Conservation (phyloP, 2,888 invertebrate species). For the Metallyticus violacea region DNA sequence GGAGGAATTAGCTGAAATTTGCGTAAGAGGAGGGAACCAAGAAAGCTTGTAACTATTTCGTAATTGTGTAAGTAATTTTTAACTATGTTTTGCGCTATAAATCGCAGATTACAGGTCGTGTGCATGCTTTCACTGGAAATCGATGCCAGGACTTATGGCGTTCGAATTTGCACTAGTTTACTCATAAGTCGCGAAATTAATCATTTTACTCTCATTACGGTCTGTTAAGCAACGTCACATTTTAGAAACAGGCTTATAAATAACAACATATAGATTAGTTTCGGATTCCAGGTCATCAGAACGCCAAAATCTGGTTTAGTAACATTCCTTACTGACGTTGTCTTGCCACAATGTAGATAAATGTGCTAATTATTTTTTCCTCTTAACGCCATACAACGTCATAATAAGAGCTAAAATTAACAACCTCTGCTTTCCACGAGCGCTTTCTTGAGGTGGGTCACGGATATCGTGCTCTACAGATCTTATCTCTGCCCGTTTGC, state of each 20-base stretch:
- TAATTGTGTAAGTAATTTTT: no score
- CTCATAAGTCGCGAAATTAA: background rate
- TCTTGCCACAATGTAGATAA: background rate
- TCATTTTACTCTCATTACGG: background rate
- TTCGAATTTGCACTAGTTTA: background rate
- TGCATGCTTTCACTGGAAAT: background rate
- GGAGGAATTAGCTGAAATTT: no score
- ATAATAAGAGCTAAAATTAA: background rate
- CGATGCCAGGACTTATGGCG: background rate
- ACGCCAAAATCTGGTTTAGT: background rate
- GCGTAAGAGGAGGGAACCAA: no score
- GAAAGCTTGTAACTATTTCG: no score
- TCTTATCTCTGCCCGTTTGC: background rate
- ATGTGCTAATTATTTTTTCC: background rate
- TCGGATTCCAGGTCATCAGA: background rate
- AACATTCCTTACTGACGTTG: background rate
- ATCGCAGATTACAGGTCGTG: no score
- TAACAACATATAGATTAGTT: background rate
- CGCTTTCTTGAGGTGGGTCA: background rate
- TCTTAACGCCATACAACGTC: background rate
- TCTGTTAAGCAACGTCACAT: background rate
- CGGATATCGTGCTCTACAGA: background rate
- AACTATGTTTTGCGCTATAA: no score
- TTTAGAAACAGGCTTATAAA: background rate
- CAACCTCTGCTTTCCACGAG: background rate